phyloP scores from a whole-genome alignment of 1,140 invertebrate genomes.

The Drosophila dunni region DNA sequence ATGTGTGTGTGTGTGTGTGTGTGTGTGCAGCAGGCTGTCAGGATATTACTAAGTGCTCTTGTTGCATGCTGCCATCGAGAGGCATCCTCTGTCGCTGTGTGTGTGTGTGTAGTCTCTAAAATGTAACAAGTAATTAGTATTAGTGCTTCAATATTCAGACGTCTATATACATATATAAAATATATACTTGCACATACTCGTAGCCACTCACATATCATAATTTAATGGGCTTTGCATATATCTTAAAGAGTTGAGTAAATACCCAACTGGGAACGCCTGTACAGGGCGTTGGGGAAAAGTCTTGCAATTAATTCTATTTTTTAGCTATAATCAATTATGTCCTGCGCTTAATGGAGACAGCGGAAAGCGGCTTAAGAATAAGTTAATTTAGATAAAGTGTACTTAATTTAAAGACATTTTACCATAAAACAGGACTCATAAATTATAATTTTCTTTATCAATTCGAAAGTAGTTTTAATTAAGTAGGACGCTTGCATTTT shows the following conservation, averaged over 20 bases:
- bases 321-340: slow-evolving; percentile 20
- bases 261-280: background rate
- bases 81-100: slow-evolving; percentile 11
- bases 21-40: slow-evolving; percentile 56
- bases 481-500: too few species aligned
- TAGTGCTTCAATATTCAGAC: slow-evolving; percentile 66
- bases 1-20: slow-evolving; percentile 26
- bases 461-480: too few species aligned
- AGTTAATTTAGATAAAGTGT: too few species aligned
- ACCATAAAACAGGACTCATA: too few species aligned
- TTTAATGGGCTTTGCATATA: slow-evolving; percentile 9
- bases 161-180: slow-evolving; percentile 6
- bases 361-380: too few species aligned
- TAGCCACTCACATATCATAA: slow-evolving; percentile 11
- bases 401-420: too few species aligned
- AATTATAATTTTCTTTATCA: too few species aligned
- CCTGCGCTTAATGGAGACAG: slow-evolving; percentile 2
- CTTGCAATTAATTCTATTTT: slow-evolving; percentile 3
- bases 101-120: slow-evolving; percentile 19
- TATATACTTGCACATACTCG: background rate
- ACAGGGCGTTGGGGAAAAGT: background rate
- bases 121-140: slow-evolving; percentile 72
- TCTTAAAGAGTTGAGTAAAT: slow-evolving; percentile 7
- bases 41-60: slow-evolving; percentile 79
- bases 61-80: slow-evolving; percentile 70